Evolutionary conservation across 2,888 invertebrate species (phyloP).

Genomic region (Hirtodrosophila duncani): DNA sequence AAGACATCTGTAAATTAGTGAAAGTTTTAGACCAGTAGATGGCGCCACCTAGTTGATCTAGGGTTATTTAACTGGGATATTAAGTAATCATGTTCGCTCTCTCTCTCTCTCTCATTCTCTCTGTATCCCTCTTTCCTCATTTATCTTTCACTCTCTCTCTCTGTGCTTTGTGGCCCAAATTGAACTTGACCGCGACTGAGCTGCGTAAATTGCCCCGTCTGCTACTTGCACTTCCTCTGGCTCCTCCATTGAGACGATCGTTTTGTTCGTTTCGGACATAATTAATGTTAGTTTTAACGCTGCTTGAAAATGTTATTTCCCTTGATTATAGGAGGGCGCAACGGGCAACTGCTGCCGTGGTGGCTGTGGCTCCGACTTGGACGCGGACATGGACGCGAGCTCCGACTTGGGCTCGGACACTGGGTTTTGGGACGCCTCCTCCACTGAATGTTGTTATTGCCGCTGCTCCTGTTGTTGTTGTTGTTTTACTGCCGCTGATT

Average conservation of each 20-base stretch:
- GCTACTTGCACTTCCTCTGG: background rate
- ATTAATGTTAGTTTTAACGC: slow-evolving; percentile 79
- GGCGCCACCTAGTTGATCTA: too few relatives aligned
- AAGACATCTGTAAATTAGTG: too few relatives aligned
- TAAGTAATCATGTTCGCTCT: slow-evolving; percentile 15
- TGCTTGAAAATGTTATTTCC: slow-evolving; percentile 78
- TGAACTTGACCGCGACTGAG: too few relatives aligned
- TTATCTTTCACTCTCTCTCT: background rate
- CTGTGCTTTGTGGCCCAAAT: background rate
- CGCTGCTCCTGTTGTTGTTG: slow-evolving; percentile 21
- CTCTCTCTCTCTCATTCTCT: slow-evolving; percentile 10
- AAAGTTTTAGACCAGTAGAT: too few relatives aligned
- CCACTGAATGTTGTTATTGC: slow-evolving; percentile 27
- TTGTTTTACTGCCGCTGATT: slow-evolving; percentile 62
- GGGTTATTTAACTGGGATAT: too few relatives aligned
- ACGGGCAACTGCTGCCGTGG: slow-evolving; percentile 45
- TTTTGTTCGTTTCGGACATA: slow-evolving; percentile 75
- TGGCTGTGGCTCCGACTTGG: slow-evolving; percentile 33
- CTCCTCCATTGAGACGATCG: slow-evolving; percentile 43
- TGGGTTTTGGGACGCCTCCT: too few relatives aligned
- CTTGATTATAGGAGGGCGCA: slow-evolving; percentile 76
- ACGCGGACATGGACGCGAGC: too few relatives aligned
- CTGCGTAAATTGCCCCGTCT: slow-evolving; percentile 1
- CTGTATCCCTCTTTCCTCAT: background rate
- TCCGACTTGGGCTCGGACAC: too few relatives aligned